Base-by-base conservation (phyloP, 1,140 invertebrate genomes). In the Leptinotarsa lineolata region DNA sequence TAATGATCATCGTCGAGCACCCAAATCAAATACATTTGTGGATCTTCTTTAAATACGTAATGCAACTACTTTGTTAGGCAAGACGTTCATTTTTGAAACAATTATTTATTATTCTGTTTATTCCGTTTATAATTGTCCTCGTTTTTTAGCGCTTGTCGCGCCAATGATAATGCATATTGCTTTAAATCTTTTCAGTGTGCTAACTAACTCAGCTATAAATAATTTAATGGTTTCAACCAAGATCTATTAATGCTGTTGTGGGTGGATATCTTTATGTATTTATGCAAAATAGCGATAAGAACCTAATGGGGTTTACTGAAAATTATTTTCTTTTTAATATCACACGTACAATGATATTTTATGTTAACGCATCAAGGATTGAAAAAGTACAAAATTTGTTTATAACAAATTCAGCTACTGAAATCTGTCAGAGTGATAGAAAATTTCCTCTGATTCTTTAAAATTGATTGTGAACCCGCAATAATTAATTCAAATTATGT, bases 11-110 rank as follows among this genome's bases (percentile, higher is more conserved):
- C 72, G 65, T 54, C 30, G 74, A 69, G 66, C 71, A 45, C 59
- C 61, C 68, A 69, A 76, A 76, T 76, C 72, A 63, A 73, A 76
- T 71, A 70, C 73, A 72, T 76, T 76, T 76, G 73, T 76, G 74
- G 67, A 39, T 48, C 63, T 64, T 48, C 45, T 39, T 60, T 21
- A 20, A 63, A 44, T 58, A 73, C 60, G 65, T 22, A 66, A 63
- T 67, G 58, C 54, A 73, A 68, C 48, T 65, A 39, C 64, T 54
- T 73, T 73, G 54, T 68, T 68, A 59, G 59, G 46, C 46, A 21
- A 65, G 63, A 65, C 63, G 63, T 16, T 39, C 63, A 18, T 24
- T 54, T 58, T 54, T 30, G 54, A 70, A 59, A 70, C 48, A 48
- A 24, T 60, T 59, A 70, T 70, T 70, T 59, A 70, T 70, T 21